Evolutionary conservation across 2,797 vertebrate species (phyloP), one percentile per base, ranked within the genome.

Genomic region (Melanotaenia nigrans): DNA sequence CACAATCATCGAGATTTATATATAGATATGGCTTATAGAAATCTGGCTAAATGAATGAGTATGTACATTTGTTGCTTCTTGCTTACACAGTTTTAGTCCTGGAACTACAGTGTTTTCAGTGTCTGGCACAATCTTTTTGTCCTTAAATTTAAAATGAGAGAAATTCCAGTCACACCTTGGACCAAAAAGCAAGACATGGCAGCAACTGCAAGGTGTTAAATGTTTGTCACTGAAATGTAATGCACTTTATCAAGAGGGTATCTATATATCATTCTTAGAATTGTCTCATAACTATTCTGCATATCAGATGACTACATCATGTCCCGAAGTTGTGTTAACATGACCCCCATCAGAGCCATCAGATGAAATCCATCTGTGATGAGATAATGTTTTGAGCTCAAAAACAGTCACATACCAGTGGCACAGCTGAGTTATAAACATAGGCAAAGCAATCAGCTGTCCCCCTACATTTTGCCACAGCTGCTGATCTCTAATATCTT

Each of bases 351-450:
- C 28, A 22, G 5, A 63, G 32, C 32, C 40, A 54, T 22, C 61
- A 53, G 22, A 61, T 65, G 22, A 51, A 71, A 73, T 49, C 22
- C 20, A 76, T 68, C 66, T 71, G 66, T 30, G 57, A 62, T 73
- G 22, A 40, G 25, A 61, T 65, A 65, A 77, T 16, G 65, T 32
- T 60, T 68, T 60, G 33, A 47, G 40, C 38, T 69, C 35, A n/a
- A 63, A 62, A 66, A 72, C 45, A 68, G 47, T 58, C 61, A 71
- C 56, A 67, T 82, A 68, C 78, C 58, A 57, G 0, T 11, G 42
- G 65, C 68, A 79, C 73, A 82, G 85, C 69, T 80, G 74, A 76
- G 59, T 32, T 72, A 65, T 73, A 82, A 84, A 82, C 71, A 82
- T 65, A 75, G 75, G 70, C 61, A 65, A 70, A 57, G 11, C 28